Evolutionary conservation across 2,888 invertebrate species (phyloP).

Genomic region (Aspidiotus destructor): DNA sequence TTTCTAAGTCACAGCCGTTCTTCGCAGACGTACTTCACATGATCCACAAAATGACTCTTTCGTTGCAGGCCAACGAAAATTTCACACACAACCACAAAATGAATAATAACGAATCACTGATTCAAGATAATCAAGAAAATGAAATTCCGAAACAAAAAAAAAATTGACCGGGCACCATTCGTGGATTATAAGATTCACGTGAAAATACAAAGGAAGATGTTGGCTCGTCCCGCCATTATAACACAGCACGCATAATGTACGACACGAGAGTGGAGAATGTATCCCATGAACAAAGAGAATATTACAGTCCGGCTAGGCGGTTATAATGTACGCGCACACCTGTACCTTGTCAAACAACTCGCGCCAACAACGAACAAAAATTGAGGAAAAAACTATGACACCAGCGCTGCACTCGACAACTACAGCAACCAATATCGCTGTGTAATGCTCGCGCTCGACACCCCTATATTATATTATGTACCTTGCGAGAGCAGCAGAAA

Average conservation of each 20-base stretch:
- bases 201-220: slow-evolving; percentile 2
- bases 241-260: slow-evolving; percentile 17
- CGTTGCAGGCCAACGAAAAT: too few species aligned
- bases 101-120: too few species aligned
- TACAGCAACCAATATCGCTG: slow-evolving; percentile 1
- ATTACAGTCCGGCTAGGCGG: neutral
- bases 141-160: too few species aligned
- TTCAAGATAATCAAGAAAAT: too few species aligned
- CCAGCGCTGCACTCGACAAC: slow-evolving; percentile 12
- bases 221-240: slow-evolving; percentile 28
- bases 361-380: slow-evolving; percentile 13
- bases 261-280: slow-evolving; percentile 18
- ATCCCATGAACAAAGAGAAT: slow-evolving; percentile 26
- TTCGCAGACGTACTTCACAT: too few species aligned
- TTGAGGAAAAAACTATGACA: slow-evolving; percentile 5
- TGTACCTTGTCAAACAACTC: slow-evolving; percentile 26
- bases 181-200: too few species aligned
- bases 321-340: slow-evolving; percentile 22
- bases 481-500: too few species aligned
- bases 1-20: too few species aligned
- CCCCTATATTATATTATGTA: neutral
- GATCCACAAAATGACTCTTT: too few species aligned
- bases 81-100: too few species aligned
- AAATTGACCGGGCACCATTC: too few species aligned
- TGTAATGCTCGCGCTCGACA: neutral